These are phyloP conservation scores for Anser cygnoides DNA, from an alignment of 2,113 vertebrate genomes.

Conservation along the genomic window DNA sequence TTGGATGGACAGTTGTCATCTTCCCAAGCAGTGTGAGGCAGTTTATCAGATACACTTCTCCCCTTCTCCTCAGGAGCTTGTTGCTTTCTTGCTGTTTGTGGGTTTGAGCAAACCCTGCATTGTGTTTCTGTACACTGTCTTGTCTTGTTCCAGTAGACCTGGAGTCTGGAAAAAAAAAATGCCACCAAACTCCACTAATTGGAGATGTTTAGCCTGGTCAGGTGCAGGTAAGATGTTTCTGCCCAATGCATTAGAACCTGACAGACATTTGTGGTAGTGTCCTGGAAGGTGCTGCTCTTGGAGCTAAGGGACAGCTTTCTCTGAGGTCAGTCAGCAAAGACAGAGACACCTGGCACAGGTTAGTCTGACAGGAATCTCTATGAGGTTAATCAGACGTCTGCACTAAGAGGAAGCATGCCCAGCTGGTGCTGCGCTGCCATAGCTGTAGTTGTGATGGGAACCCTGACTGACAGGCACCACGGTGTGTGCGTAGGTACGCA, in stretches of 20 bases:
- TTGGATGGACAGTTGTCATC: not conserved
- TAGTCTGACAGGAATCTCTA: not conserved
- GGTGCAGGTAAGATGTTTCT: constrained; percentile 8
- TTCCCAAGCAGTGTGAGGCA: constrained; percentile 34
- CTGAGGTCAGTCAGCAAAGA: not conserved
- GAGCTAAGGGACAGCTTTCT: not conserved
- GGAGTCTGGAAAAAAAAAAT: not conserved
- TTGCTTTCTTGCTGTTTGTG: constrained; percentile 59
- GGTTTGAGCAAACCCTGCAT: constrained; percentile 48
- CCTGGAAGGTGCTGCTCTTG: not conserved
- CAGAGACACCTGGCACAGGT: not conserved
- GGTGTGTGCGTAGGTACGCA: not conserved
- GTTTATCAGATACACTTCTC: constrained; percentile 13
- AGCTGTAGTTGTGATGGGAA: not conserved
- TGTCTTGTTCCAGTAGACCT: constrained; percentile 32
- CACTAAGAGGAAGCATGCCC: not conserved
- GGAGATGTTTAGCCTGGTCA: not conserved
- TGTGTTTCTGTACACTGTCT: constrained; percentile 59
- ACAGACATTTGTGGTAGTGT: not conserved
- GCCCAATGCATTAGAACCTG: not conserved
- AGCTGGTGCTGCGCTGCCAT: not conserved
- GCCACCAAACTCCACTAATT: not conserved
- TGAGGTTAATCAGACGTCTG: not conserved
- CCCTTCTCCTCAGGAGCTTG: not conserved
- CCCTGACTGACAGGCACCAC: not conserved